These are phyloP conservation scores for Diploscapter pachys DNA, from an alignment of 1,140 invertebrate genomes.

Conservation along the genomic window DNA sequence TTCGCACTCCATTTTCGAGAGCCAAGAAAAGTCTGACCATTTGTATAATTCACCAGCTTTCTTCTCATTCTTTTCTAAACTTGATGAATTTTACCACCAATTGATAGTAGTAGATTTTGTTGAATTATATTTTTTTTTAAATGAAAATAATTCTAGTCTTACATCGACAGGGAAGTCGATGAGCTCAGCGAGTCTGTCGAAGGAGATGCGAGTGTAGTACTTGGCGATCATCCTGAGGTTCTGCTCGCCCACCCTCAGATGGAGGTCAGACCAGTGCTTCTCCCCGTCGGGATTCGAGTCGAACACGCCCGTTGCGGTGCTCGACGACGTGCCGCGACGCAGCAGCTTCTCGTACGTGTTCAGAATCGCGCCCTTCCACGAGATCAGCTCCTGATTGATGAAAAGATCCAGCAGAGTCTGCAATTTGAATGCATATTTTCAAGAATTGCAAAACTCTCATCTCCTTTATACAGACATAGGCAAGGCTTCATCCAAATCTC, in stretches of 20 bases:
- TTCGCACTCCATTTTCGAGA: no score
- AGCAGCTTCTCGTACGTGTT: slow-evolving; percentile 72
- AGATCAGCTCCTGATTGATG: slow-evolving; percentile 89
- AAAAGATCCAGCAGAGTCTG: slow-evolving; percentile 82
- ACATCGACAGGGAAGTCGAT: slow-evolving; percentile 76
- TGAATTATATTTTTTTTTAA: no score
- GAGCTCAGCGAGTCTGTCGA: slow-evolving; percentile 86
- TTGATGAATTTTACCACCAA: no score
- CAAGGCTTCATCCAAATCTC: no score
- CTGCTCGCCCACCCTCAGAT: slow-evolving; percentile 89
- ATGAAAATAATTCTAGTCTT: no score
- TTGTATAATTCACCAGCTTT: no score
- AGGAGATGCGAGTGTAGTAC: slow-evolving; percentile 89
- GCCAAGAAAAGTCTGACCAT: no score
- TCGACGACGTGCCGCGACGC: slow-evolving; percentile 48
- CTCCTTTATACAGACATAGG: no score
- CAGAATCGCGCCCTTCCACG: slow-evolving; percentile 79
- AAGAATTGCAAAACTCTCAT: no score
- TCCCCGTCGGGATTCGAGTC: slow-evolving; percentile 71
- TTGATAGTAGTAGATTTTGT: no score
- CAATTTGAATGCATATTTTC: background rate
- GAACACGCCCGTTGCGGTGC: slow-evolving; percentile 68
- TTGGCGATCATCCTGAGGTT: slow-evolving; percentile 98
- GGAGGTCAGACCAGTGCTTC: slow-evolving; percentile 86
- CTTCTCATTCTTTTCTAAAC: no score